A percentile compares a stretch with the other conserved stretches of the same genome.
phyloP scores from a whole-genome alignment of 2,888 invertebrate species.

The Lasioglossum lativentre region DNA sequence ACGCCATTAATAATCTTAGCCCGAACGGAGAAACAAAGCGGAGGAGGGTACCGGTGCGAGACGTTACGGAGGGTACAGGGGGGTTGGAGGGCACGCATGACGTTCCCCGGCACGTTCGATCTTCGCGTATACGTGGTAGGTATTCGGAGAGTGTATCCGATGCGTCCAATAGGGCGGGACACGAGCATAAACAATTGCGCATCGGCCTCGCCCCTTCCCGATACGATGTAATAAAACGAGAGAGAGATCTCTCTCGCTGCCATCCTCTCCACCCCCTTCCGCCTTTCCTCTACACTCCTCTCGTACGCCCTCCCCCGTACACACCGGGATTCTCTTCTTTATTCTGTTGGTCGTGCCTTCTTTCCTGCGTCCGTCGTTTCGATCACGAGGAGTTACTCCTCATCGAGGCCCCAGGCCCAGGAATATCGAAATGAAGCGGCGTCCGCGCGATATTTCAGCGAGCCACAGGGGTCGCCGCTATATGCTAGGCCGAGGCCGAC shows the following conservation, averaged over 20 bases:
- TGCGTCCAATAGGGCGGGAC: slow-evolving; percentile 83
- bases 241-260: slow-evolving; percentile 57
- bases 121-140: slow-evolving; percentile 64
- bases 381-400: slow-evolving; percentile 62
- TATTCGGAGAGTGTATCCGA: slow-evolving; percentile 76
- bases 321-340: slow-evolving; percentile 5
- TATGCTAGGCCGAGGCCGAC: slow-evolving; percentile 62
- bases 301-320: neutral
- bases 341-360: slow-evolving; percentile 4
- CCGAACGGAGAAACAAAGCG: slow-evolving; percentile 72
- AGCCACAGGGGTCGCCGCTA: slow-evolving; percentile 71
- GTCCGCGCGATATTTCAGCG: slow-evolving; percentile 76
- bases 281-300: neutral
- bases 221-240: slow-evolving; percentile 79
- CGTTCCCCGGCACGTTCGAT: slow-evolving; percentile 34
- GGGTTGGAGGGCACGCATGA: slow-evolving; percentile 49
- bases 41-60: slow-evolving; percentile 34
- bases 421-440: slow-evolving; percentile 76
- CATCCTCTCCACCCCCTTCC: slow-evolving; percentile 16
- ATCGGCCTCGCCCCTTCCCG: slow-evolving; percentile 83
- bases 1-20: slow-evolving; percentile 76
- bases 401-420: slow-evolving; percentile 68
- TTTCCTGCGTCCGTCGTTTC: slow-evolving; percentile 39
- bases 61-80: slow-evolving; percentile 1
- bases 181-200: slow-evolving; percentile 83